Conservation (phyloP, 2,888 invertebrate genomes). For the Chironomus tentans region DNA sequence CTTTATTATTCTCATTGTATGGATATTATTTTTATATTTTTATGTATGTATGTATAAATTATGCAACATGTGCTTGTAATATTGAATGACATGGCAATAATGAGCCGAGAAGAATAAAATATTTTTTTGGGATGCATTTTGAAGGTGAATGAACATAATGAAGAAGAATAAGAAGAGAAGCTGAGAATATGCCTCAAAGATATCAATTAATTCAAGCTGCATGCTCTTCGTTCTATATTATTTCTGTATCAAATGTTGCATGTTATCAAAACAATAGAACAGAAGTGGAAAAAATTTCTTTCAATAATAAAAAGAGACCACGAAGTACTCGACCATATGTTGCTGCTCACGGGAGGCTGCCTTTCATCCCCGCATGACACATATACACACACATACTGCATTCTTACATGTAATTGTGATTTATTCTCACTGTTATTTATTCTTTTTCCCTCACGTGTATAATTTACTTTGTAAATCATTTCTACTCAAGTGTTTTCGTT, state of each 20-base stretch:
- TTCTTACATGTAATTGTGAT: neutral
- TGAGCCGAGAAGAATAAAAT: no score
- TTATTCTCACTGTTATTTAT: neutral
- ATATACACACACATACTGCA: neutral
- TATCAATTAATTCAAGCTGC: neutral
- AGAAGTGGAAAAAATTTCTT: no score
- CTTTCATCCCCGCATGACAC: neutral
- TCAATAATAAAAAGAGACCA: neutral
- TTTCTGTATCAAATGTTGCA: neutral
- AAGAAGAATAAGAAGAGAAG: neutral
- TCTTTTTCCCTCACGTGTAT: no score
- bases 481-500: no score
- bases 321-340: neutral
- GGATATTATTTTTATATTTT: no score
- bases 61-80: constrained; percentile 21
- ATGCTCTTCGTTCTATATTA: neutral
- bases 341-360: neutral
- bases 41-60: no score
- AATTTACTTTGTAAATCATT: no score
- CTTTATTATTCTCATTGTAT: no score
- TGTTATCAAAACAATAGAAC: neutral
- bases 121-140: no score
- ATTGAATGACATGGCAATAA: constrained; percentile 17
- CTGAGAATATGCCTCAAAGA: neutral
- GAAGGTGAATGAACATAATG: neutral